phyloP scores from a whole-genome alignment of 2,797 vertebrate genomes.

The Trichosurus vulpecula region DNA sequence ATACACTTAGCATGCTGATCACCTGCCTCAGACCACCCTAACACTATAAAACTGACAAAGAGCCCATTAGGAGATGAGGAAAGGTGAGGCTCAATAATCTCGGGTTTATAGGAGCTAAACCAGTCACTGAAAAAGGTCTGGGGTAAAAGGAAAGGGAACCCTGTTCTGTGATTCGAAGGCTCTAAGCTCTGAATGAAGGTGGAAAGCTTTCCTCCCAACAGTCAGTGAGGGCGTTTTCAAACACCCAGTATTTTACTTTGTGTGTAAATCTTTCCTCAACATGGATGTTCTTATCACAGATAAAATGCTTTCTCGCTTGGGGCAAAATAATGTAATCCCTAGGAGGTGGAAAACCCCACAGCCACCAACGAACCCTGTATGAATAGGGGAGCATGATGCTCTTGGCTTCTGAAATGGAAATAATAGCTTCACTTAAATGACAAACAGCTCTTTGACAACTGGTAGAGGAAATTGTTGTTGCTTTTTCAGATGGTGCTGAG shows the following conservation, averaged over 20 bases:
- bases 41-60: neutral
- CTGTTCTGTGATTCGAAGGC: neutral
- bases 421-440: neutral
- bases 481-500: neutral
- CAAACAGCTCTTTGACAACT: neutral
- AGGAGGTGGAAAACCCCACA: neutral
- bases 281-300: neutral
- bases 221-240: neutral
- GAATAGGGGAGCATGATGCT: neutral
- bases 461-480: neutral
- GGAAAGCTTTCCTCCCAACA: neutral
- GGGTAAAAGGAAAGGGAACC: neutral
- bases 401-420: neutral
- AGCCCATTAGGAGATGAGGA: neutral
- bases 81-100: neutral
- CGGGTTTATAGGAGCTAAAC: neutral
- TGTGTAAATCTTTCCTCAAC: neutral
- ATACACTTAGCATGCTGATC: neutral
- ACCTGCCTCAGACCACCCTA: neutral
- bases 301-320: neutral
- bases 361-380: neutral
- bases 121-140: neutral
- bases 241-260: neutral
- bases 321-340: neutral
- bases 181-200: neutral